phyloP scores from a whole-genome alignment of 2,888 invertebrate genomes.

The Deilephila elpenor region DNA sequence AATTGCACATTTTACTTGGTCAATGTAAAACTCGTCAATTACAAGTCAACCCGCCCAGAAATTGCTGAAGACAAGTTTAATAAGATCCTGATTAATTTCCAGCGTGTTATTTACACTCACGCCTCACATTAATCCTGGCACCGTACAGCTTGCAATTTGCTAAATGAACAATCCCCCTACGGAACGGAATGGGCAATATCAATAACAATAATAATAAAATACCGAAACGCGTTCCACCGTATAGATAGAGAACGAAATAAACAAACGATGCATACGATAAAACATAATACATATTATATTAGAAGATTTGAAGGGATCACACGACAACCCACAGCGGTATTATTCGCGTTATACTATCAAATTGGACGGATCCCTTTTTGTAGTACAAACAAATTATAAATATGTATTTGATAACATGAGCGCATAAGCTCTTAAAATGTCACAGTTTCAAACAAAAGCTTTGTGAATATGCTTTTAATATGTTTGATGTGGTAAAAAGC shows the following conservation, averaged over 20 bases:
- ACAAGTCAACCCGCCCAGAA: too few relatives aligned
- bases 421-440: not conserved
- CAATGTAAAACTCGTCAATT: too few relatives aligned
- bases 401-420: not conserved
- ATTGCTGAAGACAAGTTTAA: not conserved
- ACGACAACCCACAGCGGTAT: slow-evolving; percentile 24
- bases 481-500: slow-evolving; percentile 1
- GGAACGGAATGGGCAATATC: slow-evolving; percentile 42
- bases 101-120: slow-evolving; percentile 37
- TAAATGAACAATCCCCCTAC: slow-evolving; percentile 47
- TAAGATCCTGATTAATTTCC: not conserved
- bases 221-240: slow-evolving; percentile 32
- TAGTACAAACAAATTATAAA: not conserved
- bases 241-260: slow-evolving; percentile 26
- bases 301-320: slow-evolving; percentile 27
- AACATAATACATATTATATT: slow-evolving; percentile 26
- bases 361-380: slow-evolving; percentile 2
- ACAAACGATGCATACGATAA: slow-evolving; percentile 31
- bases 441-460: too few relatives aligned
- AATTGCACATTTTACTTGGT: too few relatives aligned
- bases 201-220: slow-evolving; percentile 49
- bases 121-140: slow-evolving; percentile 34
- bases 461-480: not conserved
- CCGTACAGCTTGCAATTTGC: slow-evolving; percentile 43
- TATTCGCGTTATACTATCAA: slow-evolving; percentile 14